Base-by-base conservation (phyloP, 2,113 vertebrate species). In the Eubucco bourcierii region DNA sequence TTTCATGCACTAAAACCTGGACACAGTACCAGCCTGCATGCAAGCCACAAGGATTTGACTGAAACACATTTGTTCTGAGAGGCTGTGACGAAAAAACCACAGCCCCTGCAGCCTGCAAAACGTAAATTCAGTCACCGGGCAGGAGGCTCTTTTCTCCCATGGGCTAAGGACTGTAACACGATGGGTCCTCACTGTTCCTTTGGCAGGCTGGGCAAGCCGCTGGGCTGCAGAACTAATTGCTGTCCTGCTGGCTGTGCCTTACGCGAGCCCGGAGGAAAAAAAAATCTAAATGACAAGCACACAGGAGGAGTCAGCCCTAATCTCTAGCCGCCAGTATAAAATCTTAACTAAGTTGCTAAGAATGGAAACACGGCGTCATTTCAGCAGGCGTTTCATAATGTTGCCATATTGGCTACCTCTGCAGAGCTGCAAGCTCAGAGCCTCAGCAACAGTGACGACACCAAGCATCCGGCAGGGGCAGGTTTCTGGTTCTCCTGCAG, bases 271-370 rank as follows among this genome's bases (percentile, higher is more conserved):
- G 50, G 20, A 67, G 53, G 59, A 17, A 56, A 17, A 29, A 81
- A 39, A 87, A 70, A 25, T 8, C 71, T 34, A 29, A 50, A 70
- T 6, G 16, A 74, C 76, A 81, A 79, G 76, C 1, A 0, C n/a
- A 34, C 59, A 83, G 39, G 52, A 89, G 80, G 67, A 79, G 44
- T 65, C 83, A 80, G 56, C 67, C 68, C 31, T 82, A 59, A 83
- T 92, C 87, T 64, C 78, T 28, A 84, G 60, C 25, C 68, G 60
- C 25, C 68, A 9, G 31, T 11, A 14, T 67, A 87, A 90, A 89
- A 87, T 20, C 90, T 94, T 87, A 76, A 89, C 71, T 55, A 68
- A 93, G 83, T 72, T 90, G 11, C 85, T 93, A 96, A 90, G 37
- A 87, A 87, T 78, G 79, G 95, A 95, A 95, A 91, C 79, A 11